phyloP scores from a whole-genome alignment of 2,113 vertebrate genomes.

The Halcyon senegalensis region DNA sequence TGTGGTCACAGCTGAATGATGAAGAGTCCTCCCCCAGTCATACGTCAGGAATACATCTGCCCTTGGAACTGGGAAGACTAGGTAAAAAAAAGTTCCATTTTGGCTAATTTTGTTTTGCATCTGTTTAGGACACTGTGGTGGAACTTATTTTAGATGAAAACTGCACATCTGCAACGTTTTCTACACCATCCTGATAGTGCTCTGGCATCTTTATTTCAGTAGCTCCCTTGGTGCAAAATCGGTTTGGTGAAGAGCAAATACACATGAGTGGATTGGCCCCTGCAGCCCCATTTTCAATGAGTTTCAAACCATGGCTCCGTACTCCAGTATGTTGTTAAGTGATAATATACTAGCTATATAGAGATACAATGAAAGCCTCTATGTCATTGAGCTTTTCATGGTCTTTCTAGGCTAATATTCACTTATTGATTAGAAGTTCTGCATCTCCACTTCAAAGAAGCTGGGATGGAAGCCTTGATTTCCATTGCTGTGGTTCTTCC shows the following conservation, averaged over 20 bases:
- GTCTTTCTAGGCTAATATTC: background rate
- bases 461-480: background rate
- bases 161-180: constrained; percentile 28
- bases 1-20: background rate
- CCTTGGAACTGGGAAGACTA: background rate
- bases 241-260: constrained; percentile 11
- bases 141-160: constrained; percentile 44
- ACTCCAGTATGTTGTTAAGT: background rate
- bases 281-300: background rate
- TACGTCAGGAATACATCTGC: background rate
- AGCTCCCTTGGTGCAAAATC: background rate
- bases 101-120: constrained; percentile 6
- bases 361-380: background rate
- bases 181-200: background rate
- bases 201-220: constrained; percentile 33
- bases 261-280: background rate
- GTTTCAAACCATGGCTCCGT: background rate
- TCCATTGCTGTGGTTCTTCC: background rate
- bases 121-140: background rate
- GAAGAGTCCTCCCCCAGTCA: background rate
- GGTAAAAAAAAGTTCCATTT: background rate
- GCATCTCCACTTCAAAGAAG: background rate
- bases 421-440: background rate
- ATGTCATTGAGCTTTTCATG: background rate
- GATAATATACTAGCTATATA: background rate